These are phyloP conservation scores for Philopotamus ludificatus DNA, from an alignment of 1,140 invertebrate species.

Conservation along the genomic window DNA sequence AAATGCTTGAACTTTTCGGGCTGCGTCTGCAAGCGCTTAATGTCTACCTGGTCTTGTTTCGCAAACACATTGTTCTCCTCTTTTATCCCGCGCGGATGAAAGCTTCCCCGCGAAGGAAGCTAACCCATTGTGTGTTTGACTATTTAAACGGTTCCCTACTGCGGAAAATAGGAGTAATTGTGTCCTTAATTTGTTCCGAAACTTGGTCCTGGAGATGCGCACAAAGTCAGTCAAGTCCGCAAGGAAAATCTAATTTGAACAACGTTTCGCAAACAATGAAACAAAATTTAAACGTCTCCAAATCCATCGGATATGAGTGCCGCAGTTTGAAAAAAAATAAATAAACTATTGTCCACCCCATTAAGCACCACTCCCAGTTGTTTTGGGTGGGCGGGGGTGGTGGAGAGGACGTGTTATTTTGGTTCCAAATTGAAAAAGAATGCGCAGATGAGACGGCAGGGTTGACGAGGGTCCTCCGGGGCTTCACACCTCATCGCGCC, in stretches of 20 bases:
- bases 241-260: too few species aligned
- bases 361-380: neutral
- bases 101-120: neutral
- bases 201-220: too few species aligned
- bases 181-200: slow-evolving; percentile 1
- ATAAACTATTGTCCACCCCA: too few species aligned
- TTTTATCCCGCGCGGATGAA: neutral
- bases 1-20: neutral
- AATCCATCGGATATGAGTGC: too few species aligned
- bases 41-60: slow-evolving; percentile 1
- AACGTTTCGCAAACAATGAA: too few species aligned
- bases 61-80: slow-evolving; percentile 4
- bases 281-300: too few species aligned
- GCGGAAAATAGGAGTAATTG: neutral
- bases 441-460: slow-evolving; percentile 36
- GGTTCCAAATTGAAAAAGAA: slow-evolving; percentile 38
- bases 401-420: slow-evolving; percentile 27
- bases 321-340: too few species aligned
- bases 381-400: neutral
- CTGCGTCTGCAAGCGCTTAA: neutral
- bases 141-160: slow-evolving; percentile 3
- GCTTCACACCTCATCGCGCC: slow-evolving; percentile 38
- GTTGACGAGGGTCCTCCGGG: slow-evolving; percentile 33
- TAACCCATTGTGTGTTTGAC: neutral
- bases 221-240: too few species aligned